Base-by-base conservation (phyloP, 2,113 vertebrate genomes). In the Vulpes lagopus region DNA sequence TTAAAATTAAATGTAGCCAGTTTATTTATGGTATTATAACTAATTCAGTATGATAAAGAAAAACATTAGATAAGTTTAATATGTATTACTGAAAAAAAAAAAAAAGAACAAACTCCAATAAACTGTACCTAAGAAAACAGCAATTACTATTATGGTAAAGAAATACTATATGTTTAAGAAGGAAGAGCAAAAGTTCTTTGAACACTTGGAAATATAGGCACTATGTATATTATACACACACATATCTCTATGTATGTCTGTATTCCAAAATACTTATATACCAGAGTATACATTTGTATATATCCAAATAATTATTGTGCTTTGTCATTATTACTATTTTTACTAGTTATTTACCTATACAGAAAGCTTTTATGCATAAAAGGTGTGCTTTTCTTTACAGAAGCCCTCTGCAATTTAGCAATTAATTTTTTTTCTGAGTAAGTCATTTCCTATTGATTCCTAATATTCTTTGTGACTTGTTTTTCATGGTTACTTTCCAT, bases 81-180 rank as follows among this genome's bases (percentile, higher is more conserved):
- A 49, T 78, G 55, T 74, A 49, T 30, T 81, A 49, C 57, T 73
- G 11, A 74, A 86, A 15, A 65, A 76, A 43, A 43, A 43, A 53
- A 83, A 43, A 43, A 53, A 83, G 35, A 84, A 71, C 19, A 64
- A 84, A 78, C 1, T 80, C 5, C 12, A 43, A 60, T 35, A 62
- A 91, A 95, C 25, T 67, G 3, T 32, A 89, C 2, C 35, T 49
- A 67, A 60, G 49, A 94, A 93, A 32, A 19, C 14, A 91, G 7
- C 51, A 38, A 22, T 78, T 78, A 83, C n/a, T 73, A 32, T 74
- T 59, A 85, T 16, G 8, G 53, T 65, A 93, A 73, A 90, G 30
- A 78, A 91, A 81, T 84, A 43, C 20, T 71, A 90, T 88, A 62
- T 86, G 7, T 35, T 27, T 62, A 94, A 64, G 27, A 92, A 96